Base-by-base conservation (phyloP, 2,888 invertebrate genomes). In the Lepidochrysops patricia region DNA sequence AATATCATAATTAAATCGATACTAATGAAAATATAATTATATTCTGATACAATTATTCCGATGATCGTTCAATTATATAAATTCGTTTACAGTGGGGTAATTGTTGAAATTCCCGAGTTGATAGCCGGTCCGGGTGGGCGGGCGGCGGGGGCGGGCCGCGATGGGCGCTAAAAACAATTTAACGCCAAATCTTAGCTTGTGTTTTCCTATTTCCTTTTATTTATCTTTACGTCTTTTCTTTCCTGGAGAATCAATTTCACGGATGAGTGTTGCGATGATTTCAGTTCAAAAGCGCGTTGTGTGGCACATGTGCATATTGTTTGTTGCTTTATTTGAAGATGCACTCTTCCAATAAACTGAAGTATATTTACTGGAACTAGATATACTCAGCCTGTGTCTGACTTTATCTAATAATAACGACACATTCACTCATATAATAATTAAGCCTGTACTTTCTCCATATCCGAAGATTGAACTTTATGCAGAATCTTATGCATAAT, bases 171-270 rank as follows among this genome's bases (percentile, higher is more conserved):
- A 87, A 89, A 87, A 89, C 89, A 89, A 89, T 89, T 89, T 89
- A 88, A 89, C 89, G 89, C 89, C 89, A 89, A 89, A 89, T 89
- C 89, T 89, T 88, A 87, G 85, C 86, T 84, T 84, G 87, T 89
- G 88, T 89, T 89, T 88, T 88, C 85, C 85, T 89, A 88, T 89
- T 89, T 89, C 87, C 86, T 85, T 89, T 89, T 88, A 88, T 89
- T 89, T 89, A 88, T 89, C 86, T 87, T 87, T 87, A 82, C 84
- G 85, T 87, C 82, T 87, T 87, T 87, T 85, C 85, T 87, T 87
- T 86, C 79, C 82, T 79, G 80, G 82, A 80, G 87, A 89, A 89
- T 89, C 89, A 89, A 89, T 89, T 89, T 89, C 89, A 89, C 89
- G 89, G 89, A 84, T 89, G 89, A 89, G 84, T 75, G 86, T 88